Conservation (phyloP, 35 echinoderm and acorn worm species). For the Apostichopus parvimensis region DNA sequence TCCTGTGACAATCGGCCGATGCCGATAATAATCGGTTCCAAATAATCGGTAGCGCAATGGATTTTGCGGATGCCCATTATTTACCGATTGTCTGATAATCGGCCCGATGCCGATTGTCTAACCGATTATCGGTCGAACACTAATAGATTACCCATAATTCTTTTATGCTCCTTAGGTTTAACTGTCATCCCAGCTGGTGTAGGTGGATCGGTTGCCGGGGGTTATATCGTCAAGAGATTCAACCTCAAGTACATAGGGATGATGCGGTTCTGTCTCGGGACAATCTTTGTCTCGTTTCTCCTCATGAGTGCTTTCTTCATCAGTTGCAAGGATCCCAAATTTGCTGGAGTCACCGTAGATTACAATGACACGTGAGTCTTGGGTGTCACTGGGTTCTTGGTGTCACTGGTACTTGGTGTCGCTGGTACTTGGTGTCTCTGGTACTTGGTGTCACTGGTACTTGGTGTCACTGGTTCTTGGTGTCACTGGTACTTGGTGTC, state of each 20-base stretch:
- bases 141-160: neutral
- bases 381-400: neutral
- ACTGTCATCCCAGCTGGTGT: slow-evolving; percentile 86
- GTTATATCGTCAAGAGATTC: slow-evolving; percentile 85
- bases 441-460: too few species aligned
- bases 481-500: too few species aligned
- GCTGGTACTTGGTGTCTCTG: too few species aligned
- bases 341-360: slow-evolving; percentile 82
- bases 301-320: slow-evolving; percentile 76
- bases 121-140: too few species aligned
- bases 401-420: too few species aligned
- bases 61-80: too few species aligned
- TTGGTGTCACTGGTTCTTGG: too few species aligned
- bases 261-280: slow-evolving; percentile 83
- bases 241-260: slow-evolving; percentile 85
- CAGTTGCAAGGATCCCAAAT: slow-evolving; percentile 70
- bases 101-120: too few species aligned
- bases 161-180: slow-evolving; percentile 55
- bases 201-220: slow-evolving; percentile 73
- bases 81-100: too few species aligned
- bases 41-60: too few species aligned
- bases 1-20: too few species aligned
- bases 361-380: slow-evolving; percentile 80
- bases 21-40: too few species aligned
- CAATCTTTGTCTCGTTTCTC: slow-evolving; percentile 76